Percentiles rank a stretch among this genome's conserved stretches.
These are phyloP conservation scores for Adelges cooleyi DNA, from an alignment of 1,140 invertebrate genomes.

Conservation along the genomic window DNA sequence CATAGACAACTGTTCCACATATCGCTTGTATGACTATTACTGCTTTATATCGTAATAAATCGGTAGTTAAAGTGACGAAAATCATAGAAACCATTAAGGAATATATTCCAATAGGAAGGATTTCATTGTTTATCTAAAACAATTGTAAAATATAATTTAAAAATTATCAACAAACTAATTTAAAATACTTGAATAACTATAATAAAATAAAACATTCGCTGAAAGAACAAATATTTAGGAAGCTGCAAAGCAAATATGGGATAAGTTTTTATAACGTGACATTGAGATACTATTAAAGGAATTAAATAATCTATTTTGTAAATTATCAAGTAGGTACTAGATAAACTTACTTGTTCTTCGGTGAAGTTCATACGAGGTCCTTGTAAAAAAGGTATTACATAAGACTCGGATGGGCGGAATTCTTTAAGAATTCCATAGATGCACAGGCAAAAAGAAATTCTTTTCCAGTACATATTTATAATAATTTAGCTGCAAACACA, in stretches of 20 bases:
- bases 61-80: slow-evolving; percentile 66
- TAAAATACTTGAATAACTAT: not conserved
- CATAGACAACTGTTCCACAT: slow-evolving; percentile 56
- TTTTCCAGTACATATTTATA: slow-evolving; percentile 3
- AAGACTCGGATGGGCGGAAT: slow-evolving; percentile 70
- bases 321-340: no score
- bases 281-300: no score
- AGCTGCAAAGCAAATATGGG: no score
- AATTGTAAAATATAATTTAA: not conserved
- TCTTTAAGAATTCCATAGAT: slow-evolving; percentile 71
- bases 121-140: slow-evolving; percentile 54
- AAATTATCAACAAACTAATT: not conserved
- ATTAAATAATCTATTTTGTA: no score
- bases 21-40: slow-evolving; percentile 63
- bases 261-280: no score
- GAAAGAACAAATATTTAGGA: no score
- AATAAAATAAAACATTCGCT: no score
- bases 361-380: slow-evolving; percentile 63
- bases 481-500: no score
- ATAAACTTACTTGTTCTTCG: slow-evolving; percentile 43
- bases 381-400: slow-evolving; percentile 63
- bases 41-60: slow-evolving; percentile 72
- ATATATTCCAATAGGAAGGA: slow-evolving; percentile 72
- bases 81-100: slow-evolving; percentile 58
- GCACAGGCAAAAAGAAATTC: slow-evolving; percentile 30